Base-by-base conservation (phyloP, 2,797 vertebrate species). In the Peromyscus attwateri region DNA sequence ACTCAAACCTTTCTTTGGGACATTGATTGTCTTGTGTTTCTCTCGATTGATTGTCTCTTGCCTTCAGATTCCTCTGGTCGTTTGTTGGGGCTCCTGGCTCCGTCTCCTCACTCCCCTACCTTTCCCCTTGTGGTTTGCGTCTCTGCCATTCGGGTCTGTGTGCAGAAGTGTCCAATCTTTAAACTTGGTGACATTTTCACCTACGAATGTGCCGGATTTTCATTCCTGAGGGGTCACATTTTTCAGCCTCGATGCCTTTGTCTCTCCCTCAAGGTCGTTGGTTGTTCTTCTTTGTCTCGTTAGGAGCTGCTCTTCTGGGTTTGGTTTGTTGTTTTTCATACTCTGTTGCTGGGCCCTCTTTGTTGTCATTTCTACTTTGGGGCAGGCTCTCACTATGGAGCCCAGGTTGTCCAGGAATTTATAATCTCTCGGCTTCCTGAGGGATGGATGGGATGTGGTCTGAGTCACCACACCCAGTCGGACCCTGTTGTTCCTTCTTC, bases 31-130 rank as follows among this genome's bases (percentile, higher is more conserved):
- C 11, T 64, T 94, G n/a, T 43, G 27, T n/a, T 81, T 89, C 76
- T 27, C 52, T 92, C 57, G 17, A 29, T 52, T 82, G 71, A 14
- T 64, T 31, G 91, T 91, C 60, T 91, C n/a, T 25, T 94, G 21
- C 40, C 93, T 81, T 87, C 43, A 90, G 40, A 40, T 88, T 34
- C 21, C 27, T 62, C 0, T 83, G 6, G 43, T 94, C 79, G 77
- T 21, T 60, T 55, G 1, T 27, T 55, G 43, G 43, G 29, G 46
- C 76, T 87, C 40, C n/a, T 70, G 49, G 27, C 5, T 80, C 73
- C 0, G 0, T 52, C 66, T 37, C 73, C 27, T 27, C 1, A 25
- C 3, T 40, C 49, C 34, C 11, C 43, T 55, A 3, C 29, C 43
- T 79, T 92, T 82, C 75, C 55, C n/a, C 46, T 29, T 21, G 11